These are phyloP conservation scores for Pangasianodon hypophthalmus DNA, from an alignment of 2,113 vertebrate species.

Conservation along the genomic window DNA sequence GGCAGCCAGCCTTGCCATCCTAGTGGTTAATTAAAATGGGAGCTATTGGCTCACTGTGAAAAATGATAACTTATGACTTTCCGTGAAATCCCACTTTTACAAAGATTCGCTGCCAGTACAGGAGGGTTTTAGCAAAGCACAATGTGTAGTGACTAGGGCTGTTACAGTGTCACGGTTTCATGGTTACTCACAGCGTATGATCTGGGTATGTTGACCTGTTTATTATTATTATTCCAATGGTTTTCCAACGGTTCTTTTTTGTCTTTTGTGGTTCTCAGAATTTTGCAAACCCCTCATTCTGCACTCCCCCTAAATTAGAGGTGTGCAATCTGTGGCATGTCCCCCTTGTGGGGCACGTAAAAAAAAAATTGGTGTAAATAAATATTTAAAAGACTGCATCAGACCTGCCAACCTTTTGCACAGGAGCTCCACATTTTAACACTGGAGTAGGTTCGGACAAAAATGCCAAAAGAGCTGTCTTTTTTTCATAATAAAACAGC, in stretches of 20 bases:
- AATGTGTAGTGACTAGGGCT: background rate
- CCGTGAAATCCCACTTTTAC: background rate
- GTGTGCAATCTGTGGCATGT: background rate
- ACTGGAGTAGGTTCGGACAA: background rate
- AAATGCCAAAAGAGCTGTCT: background rate
- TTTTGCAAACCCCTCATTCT: background rate
- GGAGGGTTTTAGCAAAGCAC: background rate
- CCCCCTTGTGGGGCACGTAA: background rate
- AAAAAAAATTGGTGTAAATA: background rate
- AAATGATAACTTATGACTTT: constrained; percentile 1
- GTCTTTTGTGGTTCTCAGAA: background rate
- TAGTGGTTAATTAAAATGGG: constrained; percentile 22
- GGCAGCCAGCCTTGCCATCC: background rate
- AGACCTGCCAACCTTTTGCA: background rate
- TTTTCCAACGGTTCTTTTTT: background rate
- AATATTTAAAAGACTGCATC: background rate
- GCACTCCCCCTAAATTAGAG: background rate
- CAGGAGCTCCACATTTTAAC: background rate
- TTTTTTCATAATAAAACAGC: background rate
- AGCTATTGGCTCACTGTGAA: constrained; percentile 13
- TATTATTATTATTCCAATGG: too few relatives aligned
- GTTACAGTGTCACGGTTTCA: background rate
- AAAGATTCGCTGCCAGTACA: background rate
- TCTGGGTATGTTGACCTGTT: background rate
- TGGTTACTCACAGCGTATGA: background rate